Evolutionary conservation across 1,140 invertebrate genomes (phyloP).

Genomic region (Drosophila micromelanica): DNA sequence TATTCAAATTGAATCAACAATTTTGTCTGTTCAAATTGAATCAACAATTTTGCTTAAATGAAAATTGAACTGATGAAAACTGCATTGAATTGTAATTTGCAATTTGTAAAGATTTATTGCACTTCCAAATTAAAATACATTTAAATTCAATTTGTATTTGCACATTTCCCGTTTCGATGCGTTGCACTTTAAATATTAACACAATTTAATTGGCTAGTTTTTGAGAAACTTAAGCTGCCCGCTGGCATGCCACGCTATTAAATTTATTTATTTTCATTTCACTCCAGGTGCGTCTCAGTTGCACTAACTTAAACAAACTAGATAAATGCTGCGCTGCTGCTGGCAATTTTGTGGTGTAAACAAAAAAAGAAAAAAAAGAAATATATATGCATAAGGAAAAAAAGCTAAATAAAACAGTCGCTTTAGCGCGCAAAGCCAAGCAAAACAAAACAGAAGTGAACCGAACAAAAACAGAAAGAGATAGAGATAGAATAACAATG

Average conservation of each 20-base stretch:
- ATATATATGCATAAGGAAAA: slow-evolving; percentile 24
- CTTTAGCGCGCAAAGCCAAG: slow-evolving; percentile 64
- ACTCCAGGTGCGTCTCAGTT: slow-evolving; percentile 28
- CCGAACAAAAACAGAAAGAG: slow-evolving; percentile 44
- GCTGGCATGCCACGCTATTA: slow-evolving; percentile 23
- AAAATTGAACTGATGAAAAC: neutral
- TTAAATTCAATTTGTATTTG: neutral
- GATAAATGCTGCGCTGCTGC: slow-evolving; percentile 23
- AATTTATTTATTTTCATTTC: slow-evolving; percentile 46
- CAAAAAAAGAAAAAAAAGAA: slow-evolving; percentile 13
- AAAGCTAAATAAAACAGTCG: slow-evolving; percentile 44
- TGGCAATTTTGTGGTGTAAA: slow-evolving; percentile 44
- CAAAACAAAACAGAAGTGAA: slow-evolving; percentile 60
- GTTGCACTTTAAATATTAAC: slow-evolving; percentile 8
- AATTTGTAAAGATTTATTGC: neutral
- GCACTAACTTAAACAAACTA: slow-evolving; percentile 35
- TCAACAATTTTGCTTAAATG: neutral
- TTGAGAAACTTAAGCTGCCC: neutral
- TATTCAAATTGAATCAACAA: too few relatives aligned
- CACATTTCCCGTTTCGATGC: neutral
- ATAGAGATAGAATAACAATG: slow-evolving; percentile 58
- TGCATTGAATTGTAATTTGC: slow-evolving; percentile 3
- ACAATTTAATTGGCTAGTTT: slow-evolving; percentile 2
- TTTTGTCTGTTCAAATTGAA: neutral
- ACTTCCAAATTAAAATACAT: neutral